Conservation (phyloP, 2,888 invertebrate genomes). For the Chymomyza caudatula region DNA sequence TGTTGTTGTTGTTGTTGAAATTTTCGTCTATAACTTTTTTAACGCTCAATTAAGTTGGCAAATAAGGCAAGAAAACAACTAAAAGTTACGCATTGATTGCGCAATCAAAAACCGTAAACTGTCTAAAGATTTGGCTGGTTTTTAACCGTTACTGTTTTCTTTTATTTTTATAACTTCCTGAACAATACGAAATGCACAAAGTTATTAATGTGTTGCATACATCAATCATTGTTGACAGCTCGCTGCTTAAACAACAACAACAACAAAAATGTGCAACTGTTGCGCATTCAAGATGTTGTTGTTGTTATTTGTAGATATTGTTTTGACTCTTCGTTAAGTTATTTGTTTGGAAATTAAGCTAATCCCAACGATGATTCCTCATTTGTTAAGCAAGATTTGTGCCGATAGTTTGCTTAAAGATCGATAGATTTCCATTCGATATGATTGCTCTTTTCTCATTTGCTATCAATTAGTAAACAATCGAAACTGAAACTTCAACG, state of each 20-base stretch:
- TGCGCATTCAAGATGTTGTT: not conserved
- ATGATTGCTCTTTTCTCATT: too few relatives aligned
- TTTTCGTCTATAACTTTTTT: constrained; percentile 35
- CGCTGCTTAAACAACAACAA: not conserved
- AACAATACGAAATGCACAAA: constrained; percentile 25
- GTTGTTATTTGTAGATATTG: not conserved
- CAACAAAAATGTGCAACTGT: not conserved
- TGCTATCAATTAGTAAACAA: too few relatives aligned
- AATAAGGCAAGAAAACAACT: constrained; percentile 13
- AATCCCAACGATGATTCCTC: too few relatives aligned
- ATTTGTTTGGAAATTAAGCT: not conserved
- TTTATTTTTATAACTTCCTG: constrained; percentile 39
- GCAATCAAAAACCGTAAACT: constrained; percentile 28
- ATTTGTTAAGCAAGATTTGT: too few relatives aligned
- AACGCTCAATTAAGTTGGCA: constrained; percentile 46
- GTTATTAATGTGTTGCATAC: constrained; percentile 36
- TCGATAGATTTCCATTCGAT: too few relatives aligned
- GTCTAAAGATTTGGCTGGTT: constrained; percentile 42
- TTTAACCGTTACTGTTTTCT: constrained; percentile 21
- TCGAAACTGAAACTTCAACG: too few relatives aligned
- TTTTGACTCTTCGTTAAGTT: not conserved
- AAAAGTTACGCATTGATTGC: constrained; percentile 62
- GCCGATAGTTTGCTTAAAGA: too few relatives aligned
- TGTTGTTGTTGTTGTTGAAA: constrained; percentile 8
- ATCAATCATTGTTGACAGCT: constrained; percentile 50